phyloP scores from a whole-genome alignment of 1,140 invertebrate species.

The Ladona fulva region DNA sequence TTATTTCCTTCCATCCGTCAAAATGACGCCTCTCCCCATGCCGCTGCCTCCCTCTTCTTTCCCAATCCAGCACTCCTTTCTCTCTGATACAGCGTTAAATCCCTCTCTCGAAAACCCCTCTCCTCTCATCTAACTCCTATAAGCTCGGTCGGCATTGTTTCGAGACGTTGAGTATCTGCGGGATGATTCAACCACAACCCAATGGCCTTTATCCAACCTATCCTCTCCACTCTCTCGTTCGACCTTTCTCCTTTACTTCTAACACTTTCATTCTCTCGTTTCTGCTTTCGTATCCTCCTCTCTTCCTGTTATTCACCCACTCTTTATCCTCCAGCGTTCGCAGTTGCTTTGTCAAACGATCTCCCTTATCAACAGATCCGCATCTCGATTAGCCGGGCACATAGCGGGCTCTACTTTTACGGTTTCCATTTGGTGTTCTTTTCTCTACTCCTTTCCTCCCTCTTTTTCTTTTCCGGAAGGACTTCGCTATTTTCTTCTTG shows the following conservation, averaged over 20 bases:
- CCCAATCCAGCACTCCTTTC: background rate
- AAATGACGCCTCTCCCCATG: background rate
- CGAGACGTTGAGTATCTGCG: slow-evolving; percentile 2
- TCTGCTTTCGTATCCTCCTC: background rate
- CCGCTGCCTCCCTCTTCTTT: background rate
- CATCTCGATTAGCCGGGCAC: no score
- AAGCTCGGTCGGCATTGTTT: slow-evolving; percentile 8
- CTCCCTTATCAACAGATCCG: background rate
- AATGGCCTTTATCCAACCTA: background rate
- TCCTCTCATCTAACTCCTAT: background rate
- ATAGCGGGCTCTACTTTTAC: no score
- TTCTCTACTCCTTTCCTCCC: no score
- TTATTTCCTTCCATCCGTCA: background rate
- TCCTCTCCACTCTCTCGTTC: background rate
- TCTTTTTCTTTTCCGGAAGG: no score
- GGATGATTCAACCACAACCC: background rate
- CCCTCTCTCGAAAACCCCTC: background rate
- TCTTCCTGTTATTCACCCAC: background rate
- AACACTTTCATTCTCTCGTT: background rate
- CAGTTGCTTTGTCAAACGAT: background rate
- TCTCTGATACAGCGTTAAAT: background rate
- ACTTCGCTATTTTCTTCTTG: no score
- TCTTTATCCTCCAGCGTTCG: background rate
- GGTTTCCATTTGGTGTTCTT: no score
- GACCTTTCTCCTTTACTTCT: background rate